These are phyloP conservation scores for Astur gentilis DNA, from an alignment of 2,113 vertebrate genomes.

Conservation along the genomic window DNA sequence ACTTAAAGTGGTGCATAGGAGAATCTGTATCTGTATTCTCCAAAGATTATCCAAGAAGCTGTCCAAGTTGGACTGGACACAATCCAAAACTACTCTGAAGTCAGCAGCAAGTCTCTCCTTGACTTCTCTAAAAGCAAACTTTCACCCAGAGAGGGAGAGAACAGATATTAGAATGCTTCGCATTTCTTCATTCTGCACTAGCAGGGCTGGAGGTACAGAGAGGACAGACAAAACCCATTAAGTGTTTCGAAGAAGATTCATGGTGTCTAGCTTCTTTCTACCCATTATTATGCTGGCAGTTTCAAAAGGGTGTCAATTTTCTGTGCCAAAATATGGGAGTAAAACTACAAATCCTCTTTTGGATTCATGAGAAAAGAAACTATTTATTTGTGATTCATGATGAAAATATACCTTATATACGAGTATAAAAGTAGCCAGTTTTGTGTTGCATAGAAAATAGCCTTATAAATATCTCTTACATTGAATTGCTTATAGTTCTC, in stretches of 20 bases:
- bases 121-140: not conserved
- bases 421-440: constrained; percentile 15
- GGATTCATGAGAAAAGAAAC: constrained; percentile 45
- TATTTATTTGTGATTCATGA: constrained; percentile 53
- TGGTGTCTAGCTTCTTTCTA: not conserved
- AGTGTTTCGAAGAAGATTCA: constrained; percentile 6
- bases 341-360: constrained; percentile 37
- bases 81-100: not conserved
- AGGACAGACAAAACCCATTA: constrained; percentile 21
- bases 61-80: not conserved
- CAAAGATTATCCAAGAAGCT: not conserved
- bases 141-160: not conserved
- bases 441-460: constrained; percentile 52
- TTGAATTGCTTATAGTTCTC: not conserved
- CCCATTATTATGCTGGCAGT: constrained; percentile 19
- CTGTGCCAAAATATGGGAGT: constrained; percentile 2
- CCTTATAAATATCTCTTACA: constrained; percentile 38
- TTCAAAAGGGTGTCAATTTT: constrained; percentile 45
- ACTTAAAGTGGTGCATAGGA: not conserved
- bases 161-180: not conserved
- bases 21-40: not conserved
- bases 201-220: not conserved
- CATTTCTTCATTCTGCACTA: not conserved
- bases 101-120: not conserved
- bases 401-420: constrained; percentile 20